Evolutionary conservation across 2,888 invertebrate genomes (phyloP).

Genomic region (Salticus scenicus): DNA sequence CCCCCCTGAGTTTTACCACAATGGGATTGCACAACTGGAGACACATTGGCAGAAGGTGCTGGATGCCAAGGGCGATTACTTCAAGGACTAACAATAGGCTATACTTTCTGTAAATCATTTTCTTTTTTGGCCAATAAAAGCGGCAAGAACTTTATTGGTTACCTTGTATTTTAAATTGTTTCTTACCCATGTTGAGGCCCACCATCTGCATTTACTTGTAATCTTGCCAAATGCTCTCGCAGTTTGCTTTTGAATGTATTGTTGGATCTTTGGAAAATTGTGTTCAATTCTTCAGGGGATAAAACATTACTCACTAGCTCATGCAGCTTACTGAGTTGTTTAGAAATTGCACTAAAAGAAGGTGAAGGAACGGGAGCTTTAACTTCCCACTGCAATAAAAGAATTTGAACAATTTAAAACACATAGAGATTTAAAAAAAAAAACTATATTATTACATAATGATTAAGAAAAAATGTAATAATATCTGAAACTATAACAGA

Average conservation of each 20-base stretch:
- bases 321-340: conserved; percentile 91
- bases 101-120: too few species aligned
- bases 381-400: conserved; percentile 85
- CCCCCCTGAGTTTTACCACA: too few species aligned
- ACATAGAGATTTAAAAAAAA: not conserved
- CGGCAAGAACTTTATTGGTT: too few species aligned
- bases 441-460: not conserved
- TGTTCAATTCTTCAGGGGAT: conserved; percentile 82
- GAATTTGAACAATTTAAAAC: not conserved
- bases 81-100: too few species aligned
- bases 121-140: too few species aligned
- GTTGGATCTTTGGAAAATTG: conserved; percentile 86
- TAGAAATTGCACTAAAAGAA: conserved; percentile 77
- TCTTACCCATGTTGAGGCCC: conserved; percentile 92
- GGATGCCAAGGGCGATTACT: too few species aligned
- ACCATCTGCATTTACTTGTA: conserved; percentile 95
- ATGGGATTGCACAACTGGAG: too few species aligned
- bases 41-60: too few species aligned
- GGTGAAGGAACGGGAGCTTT: conserved; percentile 95
- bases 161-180: too few species aligned
- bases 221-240: conserved; percentile 86
- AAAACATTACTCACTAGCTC: conserved; percentile 91
- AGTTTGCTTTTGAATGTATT: conserved; percentile 90
- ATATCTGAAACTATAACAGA: too few species aligned
- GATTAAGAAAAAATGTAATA: too few species aligned